Evolutionary conservation across 2,888 invertebrate species (phyloP), one percentile per base, ranked within the genome.

Genomic region (Calliopum simillimum): DNA sequence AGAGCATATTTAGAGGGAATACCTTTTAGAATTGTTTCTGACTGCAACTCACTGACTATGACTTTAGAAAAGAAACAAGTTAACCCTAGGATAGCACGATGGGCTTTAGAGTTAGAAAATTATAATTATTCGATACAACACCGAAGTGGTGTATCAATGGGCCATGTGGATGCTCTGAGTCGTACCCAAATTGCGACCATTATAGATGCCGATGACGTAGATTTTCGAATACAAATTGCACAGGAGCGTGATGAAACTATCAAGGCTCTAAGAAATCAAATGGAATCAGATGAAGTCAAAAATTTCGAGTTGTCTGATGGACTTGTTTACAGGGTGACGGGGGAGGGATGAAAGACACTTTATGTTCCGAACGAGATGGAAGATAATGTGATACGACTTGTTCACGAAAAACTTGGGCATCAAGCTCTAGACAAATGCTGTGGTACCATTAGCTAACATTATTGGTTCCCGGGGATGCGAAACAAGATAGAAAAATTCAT

Each of bases 161-260:
- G 3, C 14, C 68, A 69, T 55, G 68, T 67, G 23, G 71, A 69
- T 56, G 71, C 66, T 12, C 47, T 71, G 2, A 65, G 65, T 49
- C 47, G 68, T 19, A 47, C 23, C 14, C 46, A 65, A 41, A 56
- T 13, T 11, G 21, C 47, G 19, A 56, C 19, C 25, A 25, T 72
- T n/a, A 68, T 46, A 25, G n/a, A n/a, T n/a, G n/a, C n/a, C n/a
- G n/a, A n/a, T n/a, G n/a, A 66, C 25, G 19, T 55, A 62, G 16
- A 19, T 53, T 65, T 51, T 68, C 13, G 70, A 70, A n/a, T n/a
- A n/a, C n/a, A n/a, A n/a, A n/a, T n/a, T n/a, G n/a, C n/a, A n/a
- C n/a, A n/a, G n/a, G n/a, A 23, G 41, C 43, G 56, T 16, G 70
- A 72, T 61, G 19, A 44, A 16, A 65, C 49, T 13, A 46, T 72